phyloP scores from a whole-genome alignment of 1,140 invertebrate species.

The Sipha flava region DNA sequence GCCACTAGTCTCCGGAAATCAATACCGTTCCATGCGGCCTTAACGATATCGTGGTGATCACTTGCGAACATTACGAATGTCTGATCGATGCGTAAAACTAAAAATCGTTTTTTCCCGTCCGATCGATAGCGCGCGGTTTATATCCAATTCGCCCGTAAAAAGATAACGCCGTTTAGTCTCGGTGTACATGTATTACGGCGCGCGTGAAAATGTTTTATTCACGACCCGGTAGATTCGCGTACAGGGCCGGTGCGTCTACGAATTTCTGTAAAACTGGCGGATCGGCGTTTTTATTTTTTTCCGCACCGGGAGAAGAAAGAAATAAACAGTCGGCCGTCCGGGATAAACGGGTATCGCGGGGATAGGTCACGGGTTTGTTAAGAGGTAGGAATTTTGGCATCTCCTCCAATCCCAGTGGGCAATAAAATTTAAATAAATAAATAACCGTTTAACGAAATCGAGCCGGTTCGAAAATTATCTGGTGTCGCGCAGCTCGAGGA shows the following conservation, averaged over 20 bases:
- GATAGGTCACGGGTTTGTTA: too few relatives aligned
- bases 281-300: background rate
- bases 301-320: too few relatives aligned
- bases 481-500: background rate
- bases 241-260: background rate
- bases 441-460: background rate
- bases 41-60: too few relatives aligned
- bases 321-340: background rate
- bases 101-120: background rate
- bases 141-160: background rate
- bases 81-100: background rate
- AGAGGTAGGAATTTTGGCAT: background rate
- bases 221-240: background rate
- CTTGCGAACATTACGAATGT: too few relatives aligned
- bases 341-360: background rate
- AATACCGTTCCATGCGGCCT: too few relatives aligned
- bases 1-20: too few relatives aligned
- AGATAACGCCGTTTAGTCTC: background rate
- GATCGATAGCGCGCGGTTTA: background rate
- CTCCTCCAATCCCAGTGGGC: background rate
- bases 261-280: background rate
- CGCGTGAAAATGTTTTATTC: too few relatives aligned
- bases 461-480: background rate
- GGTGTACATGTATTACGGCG: too few relatives aligned
- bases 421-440: constrained; percentile 13